A percentile compares a stretch with the other conserved stretches of the same genome.
phyloP scores from a whole-genome alignment of 2,113 vertebrate genomes.

The Rynchops niger region DNA sequence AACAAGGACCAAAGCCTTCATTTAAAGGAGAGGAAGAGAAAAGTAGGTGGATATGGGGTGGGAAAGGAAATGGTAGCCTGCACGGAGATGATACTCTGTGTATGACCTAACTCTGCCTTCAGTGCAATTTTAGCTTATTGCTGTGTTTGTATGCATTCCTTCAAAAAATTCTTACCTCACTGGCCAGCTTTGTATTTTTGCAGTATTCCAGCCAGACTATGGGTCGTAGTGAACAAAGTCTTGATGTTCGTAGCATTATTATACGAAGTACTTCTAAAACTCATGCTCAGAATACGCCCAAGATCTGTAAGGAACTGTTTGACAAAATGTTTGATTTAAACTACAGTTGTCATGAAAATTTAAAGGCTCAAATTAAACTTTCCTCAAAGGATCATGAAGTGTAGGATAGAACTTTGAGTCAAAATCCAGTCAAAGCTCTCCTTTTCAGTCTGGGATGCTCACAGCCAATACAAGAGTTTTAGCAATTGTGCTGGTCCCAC shows the following conservation, averaged over 20 bases:
- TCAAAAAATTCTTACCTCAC: background rate
- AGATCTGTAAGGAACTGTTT: background rate
- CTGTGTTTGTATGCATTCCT: background rate
- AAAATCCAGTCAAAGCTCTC: background rate
- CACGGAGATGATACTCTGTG: background rate
- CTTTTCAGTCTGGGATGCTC: background rate
- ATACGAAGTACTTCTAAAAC: background rate
- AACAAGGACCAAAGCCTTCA: constrained; percentile 39
- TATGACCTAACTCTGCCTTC: background rate
- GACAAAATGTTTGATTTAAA: background rate
- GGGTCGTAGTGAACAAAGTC: background rate
- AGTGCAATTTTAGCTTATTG: background rate
- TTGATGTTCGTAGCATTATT: background rate
- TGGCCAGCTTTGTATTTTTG: background rate
- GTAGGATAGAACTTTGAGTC: background rate
- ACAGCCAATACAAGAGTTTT: background rate
- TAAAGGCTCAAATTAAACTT: background rate
- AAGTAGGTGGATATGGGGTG: background rate
- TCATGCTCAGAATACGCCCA: background rate
- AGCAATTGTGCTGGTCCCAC: background rate
- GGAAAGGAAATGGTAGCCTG: background rate
- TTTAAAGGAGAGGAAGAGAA: constrained; percentile 4
- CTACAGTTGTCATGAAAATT: background rate
- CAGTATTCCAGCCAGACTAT: background rate
- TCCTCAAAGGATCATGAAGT: background rate